Evolutionary conservation across 2,888 invertebrate genomes (phyloP).

Genomic region (Coleophora flavipennella): DNA sequence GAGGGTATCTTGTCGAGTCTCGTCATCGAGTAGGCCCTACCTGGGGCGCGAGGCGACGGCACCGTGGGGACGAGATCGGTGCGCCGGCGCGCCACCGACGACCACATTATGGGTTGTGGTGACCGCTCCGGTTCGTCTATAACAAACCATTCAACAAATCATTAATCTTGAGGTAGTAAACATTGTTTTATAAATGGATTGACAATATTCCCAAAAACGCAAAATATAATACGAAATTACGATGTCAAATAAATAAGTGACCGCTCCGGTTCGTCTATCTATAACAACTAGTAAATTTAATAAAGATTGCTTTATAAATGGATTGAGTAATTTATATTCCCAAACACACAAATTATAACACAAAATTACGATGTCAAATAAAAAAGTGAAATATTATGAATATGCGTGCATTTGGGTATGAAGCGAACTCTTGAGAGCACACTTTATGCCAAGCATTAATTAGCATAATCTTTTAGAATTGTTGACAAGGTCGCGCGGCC

Average conservation of each 20-base stretch:
- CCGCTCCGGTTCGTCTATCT: too few species aligned
- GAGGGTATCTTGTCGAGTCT: slow-evolving; percentile 79
- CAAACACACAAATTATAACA: neutral
- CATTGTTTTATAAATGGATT: too few species aligned
- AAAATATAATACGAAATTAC: neutral
- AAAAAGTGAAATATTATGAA: too few species aligned
- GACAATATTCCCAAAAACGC: neutral
- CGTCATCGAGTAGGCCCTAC: slow-evolving; percentile 94
- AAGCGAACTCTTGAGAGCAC: slow-evolving; percentile 8
- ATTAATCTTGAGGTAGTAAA: too few species aligned
- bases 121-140: slow-evolving; percentile 58
- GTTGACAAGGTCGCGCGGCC: slow-evolving; percentile 24
- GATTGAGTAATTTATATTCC: neutral
- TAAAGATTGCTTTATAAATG: too few species aligned
- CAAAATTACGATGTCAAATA: neutral
- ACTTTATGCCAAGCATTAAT: slow-evolving; percentile 30
- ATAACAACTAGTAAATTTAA: too few species aligned
- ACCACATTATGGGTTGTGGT: slow-evolving; percentile 75
- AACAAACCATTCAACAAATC: neutral
- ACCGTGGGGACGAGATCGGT: slow-evolving; percentile 93
- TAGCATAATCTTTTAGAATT: slow-evolving; percentile 38
- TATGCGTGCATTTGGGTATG: too few species aligned
- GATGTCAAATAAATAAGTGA: neutral
- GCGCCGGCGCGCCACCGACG: slow-evolving; percentile 86
- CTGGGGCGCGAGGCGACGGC: slow-evolving; percentile 74